Conservation (phyloP, 2,888 invertebrate species). For the Pyrrhosoma nymphula region DNA sequence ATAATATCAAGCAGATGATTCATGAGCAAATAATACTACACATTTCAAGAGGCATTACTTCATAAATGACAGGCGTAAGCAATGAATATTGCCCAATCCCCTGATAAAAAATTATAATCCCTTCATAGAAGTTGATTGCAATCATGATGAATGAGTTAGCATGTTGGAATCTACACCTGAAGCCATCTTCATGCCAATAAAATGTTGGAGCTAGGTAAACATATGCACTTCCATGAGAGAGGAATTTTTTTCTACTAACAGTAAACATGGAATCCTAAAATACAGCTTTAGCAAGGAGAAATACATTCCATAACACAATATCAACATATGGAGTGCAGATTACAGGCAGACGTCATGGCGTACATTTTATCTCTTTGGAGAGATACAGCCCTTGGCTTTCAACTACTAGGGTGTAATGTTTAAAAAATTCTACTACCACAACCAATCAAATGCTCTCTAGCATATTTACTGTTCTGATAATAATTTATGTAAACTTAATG, state of each 20-base stretch:
- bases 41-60: background rate
- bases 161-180: background rate
- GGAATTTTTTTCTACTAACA: background rate
- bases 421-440: background rate
- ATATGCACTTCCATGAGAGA: background rate
- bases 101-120: slow-evolving; percentile 6
- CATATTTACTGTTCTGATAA: background rate
- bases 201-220: background rate
- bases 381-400: background rate
- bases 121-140: slow-evolving; percentile 18
- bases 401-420: background rate
- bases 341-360: background rate
- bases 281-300: background rate
- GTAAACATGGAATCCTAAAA: background rate
- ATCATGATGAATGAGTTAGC: background rate
- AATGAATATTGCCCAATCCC: background rate
- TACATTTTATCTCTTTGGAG: background rate
- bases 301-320: background rate
- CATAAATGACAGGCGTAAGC: background rate
- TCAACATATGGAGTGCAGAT: background rate
- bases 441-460: background rate
- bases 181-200: background rate
- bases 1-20: background rate
- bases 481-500: background rate
- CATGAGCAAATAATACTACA: background rate